Evolutionary conservation across 2,888 invertebrate species (phyloP).

Genomic region (Apantesis nais): DNA sequence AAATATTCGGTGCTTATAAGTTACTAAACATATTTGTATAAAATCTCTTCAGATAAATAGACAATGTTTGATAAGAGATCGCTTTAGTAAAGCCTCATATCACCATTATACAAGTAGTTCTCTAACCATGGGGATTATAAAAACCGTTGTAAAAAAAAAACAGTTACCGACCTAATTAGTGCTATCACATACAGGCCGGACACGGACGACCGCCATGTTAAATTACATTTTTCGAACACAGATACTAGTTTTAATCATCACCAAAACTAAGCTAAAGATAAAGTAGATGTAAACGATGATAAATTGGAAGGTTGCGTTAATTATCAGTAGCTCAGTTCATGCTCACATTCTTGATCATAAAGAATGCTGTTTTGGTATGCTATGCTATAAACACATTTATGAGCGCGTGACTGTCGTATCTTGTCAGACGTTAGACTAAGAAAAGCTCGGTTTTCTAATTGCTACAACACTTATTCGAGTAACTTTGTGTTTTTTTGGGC

Average conservation of each 20-base stretch:
- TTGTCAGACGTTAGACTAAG: background rate
- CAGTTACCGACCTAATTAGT: conserved; percentile 42
- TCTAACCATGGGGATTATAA: conserved; percentile 28
- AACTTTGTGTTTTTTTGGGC: background rate
- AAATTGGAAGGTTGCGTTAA: conserved; percentile 16
- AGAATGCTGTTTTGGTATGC: conserved; percentile 9
- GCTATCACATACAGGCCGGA: conserved; percentile 22
- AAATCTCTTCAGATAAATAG: no score
- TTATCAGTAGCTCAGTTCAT: conserved; percentile 17
- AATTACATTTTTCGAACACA: conserved; percentile 14
- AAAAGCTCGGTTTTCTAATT: background rate
- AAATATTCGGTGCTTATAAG: no score
- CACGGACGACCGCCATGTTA: conserved; percentile 15
- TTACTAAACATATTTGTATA: no score
- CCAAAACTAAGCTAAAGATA: conserved; percentile 12
- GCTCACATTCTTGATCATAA: conserved; percentile 7
- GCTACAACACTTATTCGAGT: background rate
- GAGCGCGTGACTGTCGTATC: background rate
- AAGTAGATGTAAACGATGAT: conserved; percentile 11
- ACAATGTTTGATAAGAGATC: no score
- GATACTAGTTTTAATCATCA: conserved; percentile 12
- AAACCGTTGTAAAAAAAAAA: conserved; percentile 34
- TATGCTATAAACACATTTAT: background rate
- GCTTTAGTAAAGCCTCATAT: background rate
- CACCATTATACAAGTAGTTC: background rate